Evolutionary conservation across 2,113 vertebrate genomes (phyloP).

Genomic region (Oryzias celebensis): DNA sequence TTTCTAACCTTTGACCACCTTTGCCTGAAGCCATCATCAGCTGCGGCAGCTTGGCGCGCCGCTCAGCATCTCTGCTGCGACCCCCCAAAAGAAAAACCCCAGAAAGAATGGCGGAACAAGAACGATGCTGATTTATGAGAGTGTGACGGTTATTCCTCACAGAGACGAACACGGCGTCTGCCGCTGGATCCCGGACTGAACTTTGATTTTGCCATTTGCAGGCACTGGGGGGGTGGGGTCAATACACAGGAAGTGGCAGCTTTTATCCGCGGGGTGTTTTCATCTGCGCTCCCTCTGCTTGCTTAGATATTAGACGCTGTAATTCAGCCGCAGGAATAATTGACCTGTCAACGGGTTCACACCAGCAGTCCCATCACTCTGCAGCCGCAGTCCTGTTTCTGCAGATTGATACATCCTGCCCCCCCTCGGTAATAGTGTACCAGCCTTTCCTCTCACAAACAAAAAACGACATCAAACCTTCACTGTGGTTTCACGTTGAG

Average conservation of each 20-base stretch:
- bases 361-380: constrained; percentile 56
- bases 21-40: constrained; percentile 25
- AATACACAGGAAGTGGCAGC: constrained; percentile 52
- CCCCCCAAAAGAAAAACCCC: not conserved
- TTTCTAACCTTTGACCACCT: constrained; percentile 17
- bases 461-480: too few species aligned
- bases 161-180: not conserved
- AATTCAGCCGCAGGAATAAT: constrained; percentile 74
- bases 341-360: constrained; percentile 69
- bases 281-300: constrained; percentile 47
- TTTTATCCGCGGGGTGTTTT: constrained; percentile 62
- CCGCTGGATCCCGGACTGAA: constrained; percentile 27
- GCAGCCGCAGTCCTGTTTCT: constrained; percentile 32
- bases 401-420: constrained; percentile 64
- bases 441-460: constrained; percentile 9
- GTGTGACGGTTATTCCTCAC: constrained; percentile 13
- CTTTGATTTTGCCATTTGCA: constrained; percentile 43
- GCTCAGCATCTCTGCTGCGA: not conserved
- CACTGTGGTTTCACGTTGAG: too few species aligned
- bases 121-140: constrained; percentile 21
- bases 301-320: constrained; percentile 68
- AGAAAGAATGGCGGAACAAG: not conserved
- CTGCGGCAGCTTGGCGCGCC: not conserved
- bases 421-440: constrained; percentile 41
- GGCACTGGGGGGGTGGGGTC: constrained; percentile 5